phyloP scores from a whole-genome alignment of 2,888 invertebrate genomes.

The Cyclophora punctaria region DNA sequence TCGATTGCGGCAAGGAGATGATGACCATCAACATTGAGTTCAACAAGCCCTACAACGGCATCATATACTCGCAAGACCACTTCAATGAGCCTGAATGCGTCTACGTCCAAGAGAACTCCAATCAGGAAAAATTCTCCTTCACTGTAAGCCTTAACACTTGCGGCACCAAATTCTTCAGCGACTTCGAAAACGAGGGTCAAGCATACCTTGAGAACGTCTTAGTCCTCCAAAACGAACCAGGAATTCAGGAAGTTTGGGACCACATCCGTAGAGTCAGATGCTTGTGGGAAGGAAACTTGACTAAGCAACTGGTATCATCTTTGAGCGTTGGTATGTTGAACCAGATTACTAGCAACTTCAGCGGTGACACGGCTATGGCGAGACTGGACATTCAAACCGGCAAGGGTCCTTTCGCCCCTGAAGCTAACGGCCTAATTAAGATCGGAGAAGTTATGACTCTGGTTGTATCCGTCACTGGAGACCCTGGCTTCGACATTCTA shows the following conservation, averaged over 20 bases:
- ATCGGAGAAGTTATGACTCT: constrained; percentile 89
- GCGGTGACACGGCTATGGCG: constrained; percentile 88
- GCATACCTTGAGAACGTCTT: constrained; percentile 87
- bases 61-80: constrained; percentile 87
- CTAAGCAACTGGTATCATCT: constrained; percentile 82
- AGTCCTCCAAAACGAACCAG: constrained; percentile 85
- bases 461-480: constrained; percentile 86
- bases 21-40: constrained; percentile 89
- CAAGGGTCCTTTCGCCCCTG: constrained; percentile 83
- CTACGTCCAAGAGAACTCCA: constrained; percentile 83
- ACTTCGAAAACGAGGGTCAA: constrained; percentile 83
- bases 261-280: constrained; percentile 85
- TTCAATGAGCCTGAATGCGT: constrained; percentile 80
- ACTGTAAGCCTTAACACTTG: constrained; percentile 84
- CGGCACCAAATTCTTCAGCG: constrained; percentile 86
- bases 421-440: constrained; percentile 84
- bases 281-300: constrained; percentile 87
- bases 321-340: constrained; percentile 86
- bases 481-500: constrained; percentile 85
- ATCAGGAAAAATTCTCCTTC: constrained; percentile 80
- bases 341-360: constrained; percentile 87
- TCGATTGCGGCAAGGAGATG: constrained; percentile 86
- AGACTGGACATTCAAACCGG: constrained; percentile 85
- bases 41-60: constrained; percentile 83
- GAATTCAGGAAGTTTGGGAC: constrained; percentile 87